These are phyloP conservation scores for Drosophila repletoides DNA, from an alignment of 1,140 invertebrate genomes.

Conservation along the genomic window DNA sequence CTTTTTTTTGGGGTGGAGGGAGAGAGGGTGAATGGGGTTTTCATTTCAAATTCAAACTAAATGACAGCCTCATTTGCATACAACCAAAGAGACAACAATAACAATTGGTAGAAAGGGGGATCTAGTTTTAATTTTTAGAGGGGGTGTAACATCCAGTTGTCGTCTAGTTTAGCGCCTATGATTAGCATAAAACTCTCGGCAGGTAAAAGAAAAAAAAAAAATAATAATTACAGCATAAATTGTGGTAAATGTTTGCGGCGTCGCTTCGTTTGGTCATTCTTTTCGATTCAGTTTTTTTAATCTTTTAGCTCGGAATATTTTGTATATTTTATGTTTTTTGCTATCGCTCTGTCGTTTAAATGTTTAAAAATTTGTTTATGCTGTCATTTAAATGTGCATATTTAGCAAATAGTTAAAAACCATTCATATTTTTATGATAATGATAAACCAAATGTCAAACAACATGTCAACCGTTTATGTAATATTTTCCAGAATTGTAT, in stretches of 20 bases:
- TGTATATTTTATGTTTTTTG: conserved; percentile 42
- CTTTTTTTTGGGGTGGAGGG: conserved; percentile 56
- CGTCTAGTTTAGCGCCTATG: conserved; percentile 34
- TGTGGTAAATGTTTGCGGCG: conserved; percentile 61
- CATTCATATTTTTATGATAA: conserved; percentile 17
- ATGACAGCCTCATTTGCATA: conserved; percentile 40
- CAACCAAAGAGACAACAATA: conserved; percentile 31
- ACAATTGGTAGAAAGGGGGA: not conserved
- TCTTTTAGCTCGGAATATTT: conserved; percentile 14
- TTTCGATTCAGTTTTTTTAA: not conserved
- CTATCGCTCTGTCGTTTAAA: conserved; percentile 10
- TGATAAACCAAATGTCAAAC: conserved; percentile 18
- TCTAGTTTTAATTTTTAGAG: not conserved
- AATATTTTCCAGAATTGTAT: too few species aligned
- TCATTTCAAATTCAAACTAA: conserved; percentile 39
- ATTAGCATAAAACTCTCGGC: conserved; percentile 66
- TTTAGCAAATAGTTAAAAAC: conserved; percentile 33
- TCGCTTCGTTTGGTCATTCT: conserved; percentile 29
- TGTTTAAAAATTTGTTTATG: conserved; percentile 24
- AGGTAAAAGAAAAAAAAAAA: too few species aligned
- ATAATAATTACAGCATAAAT: conserved; percentile 63
- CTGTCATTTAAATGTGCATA: conserved; percentile 47
- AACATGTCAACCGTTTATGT: too few species aligned
- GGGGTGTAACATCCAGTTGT: conserved; percentile 10
- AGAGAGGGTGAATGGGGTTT: too few species aligned